Conservation (phyloP, 1,140 invertebrate genomes). For the Panonychus citri region DNA sequence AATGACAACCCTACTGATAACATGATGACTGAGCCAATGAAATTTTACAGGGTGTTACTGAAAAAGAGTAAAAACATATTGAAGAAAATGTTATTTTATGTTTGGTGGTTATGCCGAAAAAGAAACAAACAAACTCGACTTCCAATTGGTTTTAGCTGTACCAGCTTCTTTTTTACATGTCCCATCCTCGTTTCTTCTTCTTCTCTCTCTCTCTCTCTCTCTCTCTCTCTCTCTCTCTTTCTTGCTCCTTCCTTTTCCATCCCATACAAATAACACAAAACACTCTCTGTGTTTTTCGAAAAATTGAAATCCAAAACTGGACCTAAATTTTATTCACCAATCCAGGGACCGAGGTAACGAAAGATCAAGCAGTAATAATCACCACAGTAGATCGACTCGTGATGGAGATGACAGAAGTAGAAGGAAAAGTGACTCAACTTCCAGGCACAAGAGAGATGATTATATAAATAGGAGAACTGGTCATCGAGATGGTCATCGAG, state of each 20-base stretch:
- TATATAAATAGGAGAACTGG: too few species aligned
- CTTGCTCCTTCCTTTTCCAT: not conserved
- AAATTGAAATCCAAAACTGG: not conserved
- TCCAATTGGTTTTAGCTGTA: not conserved
- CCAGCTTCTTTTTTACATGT: not conserved
- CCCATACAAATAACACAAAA: not conserved
- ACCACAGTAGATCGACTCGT: not conserved
- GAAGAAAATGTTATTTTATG: too few species aligned
- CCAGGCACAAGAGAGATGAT: too few species aligned
- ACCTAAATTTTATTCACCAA: not conserved
- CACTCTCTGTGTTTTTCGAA: not conserved
- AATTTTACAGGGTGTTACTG: too few species aligned
- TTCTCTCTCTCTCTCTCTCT: not conserved
- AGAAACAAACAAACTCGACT: not conserved
- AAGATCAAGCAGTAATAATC: not conserved
- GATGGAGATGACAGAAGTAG: too few species aligned
- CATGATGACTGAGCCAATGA: too few species aligned
- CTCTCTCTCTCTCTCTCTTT: not conserved
- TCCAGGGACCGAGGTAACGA: not conserved
- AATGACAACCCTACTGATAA: too few species aligned
- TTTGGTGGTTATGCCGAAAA: too few species aligned
- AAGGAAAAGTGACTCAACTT: too few species aligned
- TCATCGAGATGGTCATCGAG: too few species aligned
- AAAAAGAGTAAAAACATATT: too few species aligned
- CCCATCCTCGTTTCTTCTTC: not conserved